Conservation (phyloP, 2,888 invertebrate genomes). For the Odontocolon sp. region DNA sequence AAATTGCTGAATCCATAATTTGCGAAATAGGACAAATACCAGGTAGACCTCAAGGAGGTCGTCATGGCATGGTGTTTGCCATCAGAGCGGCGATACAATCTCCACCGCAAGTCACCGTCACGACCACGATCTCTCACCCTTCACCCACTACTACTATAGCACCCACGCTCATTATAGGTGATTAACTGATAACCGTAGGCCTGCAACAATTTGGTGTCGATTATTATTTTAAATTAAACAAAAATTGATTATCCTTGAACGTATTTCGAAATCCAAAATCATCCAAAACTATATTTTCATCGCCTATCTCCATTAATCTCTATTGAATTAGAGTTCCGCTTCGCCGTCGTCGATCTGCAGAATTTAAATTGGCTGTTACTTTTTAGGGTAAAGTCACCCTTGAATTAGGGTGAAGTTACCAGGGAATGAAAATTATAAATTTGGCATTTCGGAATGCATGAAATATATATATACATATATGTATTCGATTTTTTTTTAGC, state of each 20-base stretch:
- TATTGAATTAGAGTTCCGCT: too few species aligned
- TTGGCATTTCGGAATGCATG: conserved; percentile 2
- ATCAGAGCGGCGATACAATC: conserved; percentile 80
- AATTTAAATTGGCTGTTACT: too few species aligned
- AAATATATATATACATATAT: neutral
- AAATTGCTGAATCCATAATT: conserved; percentile 65
- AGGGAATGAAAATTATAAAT: too few species aligned
- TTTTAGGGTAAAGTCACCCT: too few species aligned
- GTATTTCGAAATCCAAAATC: neutral
- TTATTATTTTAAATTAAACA: conserved; percentile 40
- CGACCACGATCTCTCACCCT: conserved; percentile 76
- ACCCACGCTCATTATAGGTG: conserved; percentile 80
- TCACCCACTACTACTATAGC: conserved; percentile 79
- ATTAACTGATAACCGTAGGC: conserved; percentile 78
- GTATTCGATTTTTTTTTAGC: conserved; percentile 3
- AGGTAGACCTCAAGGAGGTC: conserved; percentile 85
- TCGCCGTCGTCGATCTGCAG: too few species aligned
- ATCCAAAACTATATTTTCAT: neutral
- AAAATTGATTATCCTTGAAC: neutral
- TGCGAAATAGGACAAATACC: conserved; percentile 84
- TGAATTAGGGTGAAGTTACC: too few species aligned
- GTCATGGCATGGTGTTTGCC: conserved; percentile 86
- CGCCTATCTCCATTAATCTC: too few species aligned
- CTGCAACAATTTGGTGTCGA: conserved; percentile 66
- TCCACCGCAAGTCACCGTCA: conserved; percentile 70